Evolutionary conservation across 2,797 vertebrate genomes (phyloP).

Genomic region (Morelia viridis): DNA sequence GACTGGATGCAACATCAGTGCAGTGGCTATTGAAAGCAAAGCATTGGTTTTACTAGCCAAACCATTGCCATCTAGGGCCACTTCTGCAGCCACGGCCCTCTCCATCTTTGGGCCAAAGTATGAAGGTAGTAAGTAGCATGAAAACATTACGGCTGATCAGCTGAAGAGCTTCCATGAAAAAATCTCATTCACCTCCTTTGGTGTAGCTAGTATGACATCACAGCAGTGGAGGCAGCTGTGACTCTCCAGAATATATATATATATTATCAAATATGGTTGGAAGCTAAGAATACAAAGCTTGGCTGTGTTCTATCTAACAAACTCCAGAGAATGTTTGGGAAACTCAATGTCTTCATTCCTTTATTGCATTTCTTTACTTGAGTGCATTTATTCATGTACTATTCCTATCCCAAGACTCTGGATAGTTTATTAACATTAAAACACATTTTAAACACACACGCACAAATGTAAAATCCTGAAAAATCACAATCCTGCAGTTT

Average conservation of each 20-base stretch:
- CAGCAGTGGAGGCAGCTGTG: not conserved
- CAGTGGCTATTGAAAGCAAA: not conserved
- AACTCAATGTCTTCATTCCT: not conserved
- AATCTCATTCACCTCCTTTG: not conserved
- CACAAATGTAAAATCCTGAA: too few relatives aligned
- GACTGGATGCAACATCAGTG: not conserved
- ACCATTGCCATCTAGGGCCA: not conserved
- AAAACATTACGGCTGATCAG: not conserved
- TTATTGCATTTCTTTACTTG: too few relatives aligned
- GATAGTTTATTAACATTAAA: too few relatives aligned
- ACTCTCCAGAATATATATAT: not conserved
- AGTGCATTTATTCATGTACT: too few relatives aligned
- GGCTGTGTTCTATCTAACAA: not conserved
- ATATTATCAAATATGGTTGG: not conserved
- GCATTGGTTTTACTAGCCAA: too few relatives aligned
- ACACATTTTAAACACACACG: too few relatives aligned
- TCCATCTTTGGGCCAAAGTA: not conserved
- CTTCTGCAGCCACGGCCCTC: not conserved
- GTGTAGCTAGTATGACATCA: not conserved
- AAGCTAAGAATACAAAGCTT: too few relatives aligned
- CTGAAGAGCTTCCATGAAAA: not conserved
- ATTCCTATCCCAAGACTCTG: too few relatives aligned
- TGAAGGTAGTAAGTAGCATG: not conserved
- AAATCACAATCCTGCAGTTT: too few relatives aligned
- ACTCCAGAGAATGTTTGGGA: not conserved